phyloP scores from a whole-genome alignment of 2,888 invertebrate species.

The Melanostoma scalare region DNA sequence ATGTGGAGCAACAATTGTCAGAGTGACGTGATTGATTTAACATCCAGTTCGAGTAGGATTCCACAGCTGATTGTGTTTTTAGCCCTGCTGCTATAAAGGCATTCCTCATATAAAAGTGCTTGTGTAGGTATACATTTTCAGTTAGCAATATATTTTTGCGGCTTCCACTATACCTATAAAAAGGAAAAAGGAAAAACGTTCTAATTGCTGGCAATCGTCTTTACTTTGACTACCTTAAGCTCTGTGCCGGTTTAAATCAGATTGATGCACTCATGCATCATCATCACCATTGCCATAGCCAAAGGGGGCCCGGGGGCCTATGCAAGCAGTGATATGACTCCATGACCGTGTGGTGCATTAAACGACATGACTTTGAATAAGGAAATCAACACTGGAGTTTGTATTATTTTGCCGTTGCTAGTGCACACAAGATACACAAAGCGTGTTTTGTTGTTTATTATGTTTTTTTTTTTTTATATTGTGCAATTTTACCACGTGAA shows the following conservation, averaged over 20 bases:
- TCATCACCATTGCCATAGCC: conserved; percentile 24
- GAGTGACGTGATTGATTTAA: conserved; percentile 70
- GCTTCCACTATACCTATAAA: conserved; percentile 30
- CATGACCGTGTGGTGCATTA: conserved; percentile 60
- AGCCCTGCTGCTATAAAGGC: background rate
- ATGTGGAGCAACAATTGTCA: conserved; percentile 68
- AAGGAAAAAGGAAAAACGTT: conserved; percentile 29
- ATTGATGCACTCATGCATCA: conserved; percentile 58
- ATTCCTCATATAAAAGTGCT: too few species aligned
- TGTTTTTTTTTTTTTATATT: conserved; percentile 1
- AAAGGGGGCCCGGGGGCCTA: conserved; percentile 24
- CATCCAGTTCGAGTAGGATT: conserved; percentile 33
- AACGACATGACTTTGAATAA: conserved; percentile 66
- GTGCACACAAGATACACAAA: background rate
- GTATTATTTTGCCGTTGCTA: conserved; percentile 38
- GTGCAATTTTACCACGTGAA: conserved; percentile 40
- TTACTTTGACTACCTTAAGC: conserved; percentile 32
- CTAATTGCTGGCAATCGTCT: conserved; percentile 52
- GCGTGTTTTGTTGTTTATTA: conserved; percentile 29
- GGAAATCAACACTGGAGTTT: conserved; percentile 64
- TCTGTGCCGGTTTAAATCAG: conserved; percentile 14
- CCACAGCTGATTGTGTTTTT: background rate
- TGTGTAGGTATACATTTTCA: background rate
- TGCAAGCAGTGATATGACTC: conserved; percentile 47
- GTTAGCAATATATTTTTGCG: conserved; percentile 30